A percentile compares a stretch with the other conserved stretches of the same genome.
Evolutionary conservation across 2,888 invertebrate species (phyloP).

Genomic region (Nephrotoma flavescens): DNA sequence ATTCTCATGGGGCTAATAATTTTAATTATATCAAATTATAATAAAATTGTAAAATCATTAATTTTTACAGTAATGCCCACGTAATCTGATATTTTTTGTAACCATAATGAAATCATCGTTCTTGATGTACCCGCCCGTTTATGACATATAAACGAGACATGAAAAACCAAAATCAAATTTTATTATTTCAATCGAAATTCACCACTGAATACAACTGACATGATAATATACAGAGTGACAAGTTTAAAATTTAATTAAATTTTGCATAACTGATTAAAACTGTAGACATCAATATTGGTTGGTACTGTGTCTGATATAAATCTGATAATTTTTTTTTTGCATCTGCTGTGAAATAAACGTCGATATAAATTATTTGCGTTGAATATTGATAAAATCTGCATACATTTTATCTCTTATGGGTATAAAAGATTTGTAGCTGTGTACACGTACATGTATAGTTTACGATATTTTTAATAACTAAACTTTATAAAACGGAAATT

Average conservation of each 20-base stretch:
- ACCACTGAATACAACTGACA: not conserved
- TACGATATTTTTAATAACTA: not conserved
- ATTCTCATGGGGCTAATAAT: not conserved
- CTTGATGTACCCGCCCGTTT: not conserved
- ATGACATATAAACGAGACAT: not conserved
- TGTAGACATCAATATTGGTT: not conserved
- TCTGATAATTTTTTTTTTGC: not conserved
- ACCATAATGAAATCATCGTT: not conserved
- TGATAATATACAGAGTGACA: not conserved
- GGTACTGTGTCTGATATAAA: too few relatives aligned
- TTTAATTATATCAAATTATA: not conserved
- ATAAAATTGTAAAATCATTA: not conserved
- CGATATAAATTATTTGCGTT: not conserved
- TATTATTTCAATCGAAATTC: not conserved
- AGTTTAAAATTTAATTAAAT: not conserved
- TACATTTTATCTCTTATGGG: not conserved
- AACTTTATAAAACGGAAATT: not conserved
- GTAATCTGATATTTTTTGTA: not conserved
- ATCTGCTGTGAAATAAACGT: not conserved
- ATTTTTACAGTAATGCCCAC: not conserved
- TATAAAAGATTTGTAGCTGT: not conserved
- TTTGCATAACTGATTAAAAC: not conserved
- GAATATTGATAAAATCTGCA: not conserved
- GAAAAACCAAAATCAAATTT: too few relatives aligned
- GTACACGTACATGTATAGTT: not conserved